Evolutionary conservation across 2,888 invertebrate species (phyloP).

Genomic region (Prosapia bicincta): DNA sequence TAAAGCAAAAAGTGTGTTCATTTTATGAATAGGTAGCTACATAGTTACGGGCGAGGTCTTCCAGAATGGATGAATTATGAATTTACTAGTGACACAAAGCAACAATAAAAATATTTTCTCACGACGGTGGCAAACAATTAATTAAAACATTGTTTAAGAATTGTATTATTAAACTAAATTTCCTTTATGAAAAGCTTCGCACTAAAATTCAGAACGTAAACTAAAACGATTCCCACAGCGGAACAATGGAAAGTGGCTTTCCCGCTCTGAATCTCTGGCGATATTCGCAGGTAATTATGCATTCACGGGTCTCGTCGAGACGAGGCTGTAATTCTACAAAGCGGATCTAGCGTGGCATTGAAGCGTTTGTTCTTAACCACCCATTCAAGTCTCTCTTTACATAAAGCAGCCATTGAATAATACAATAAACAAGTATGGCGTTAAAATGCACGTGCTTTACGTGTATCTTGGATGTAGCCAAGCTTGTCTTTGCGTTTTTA

Average conservation of each 20-base stretch:
- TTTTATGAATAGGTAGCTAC: too few species aligned
- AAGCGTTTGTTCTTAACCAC: background rate
- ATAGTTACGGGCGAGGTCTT: too few species aligned
- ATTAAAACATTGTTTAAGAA: background rate
- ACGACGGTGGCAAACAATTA: too few species aligned
- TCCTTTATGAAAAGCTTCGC: background rate
- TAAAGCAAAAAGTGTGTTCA: too few species aligned
- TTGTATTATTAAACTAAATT: background rate
- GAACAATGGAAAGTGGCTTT: background rate
- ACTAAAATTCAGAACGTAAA: background rate
- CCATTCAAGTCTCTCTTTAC: background rate
- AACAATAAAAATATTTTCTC: too few species aligned
- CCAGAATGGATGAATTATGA: too few species aligned
- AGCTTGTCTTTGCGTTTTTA: too few species aligned
- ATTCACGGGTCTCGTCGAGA: background rate
- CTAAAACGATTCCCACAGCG: background rate
- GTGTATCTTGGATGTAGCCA: background rate
- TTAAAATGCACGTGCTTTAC: background rate
- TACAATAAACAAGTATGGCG: background rate
- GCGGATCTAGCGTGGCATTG: background rate
- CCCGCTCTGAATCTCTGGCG: background rate
- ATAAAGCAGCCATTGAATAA: background rate
- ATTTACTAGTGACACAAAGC: too few species aligned
- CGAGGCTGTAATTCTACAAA: background rate
- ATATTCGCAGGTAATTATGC: conserved; percentile 2